These are phyloP conservation scores for Ardeotis arabs DNA, from an alignment of 2,113 vertebrate genomes.

Conservation along the genomic window DNA sequence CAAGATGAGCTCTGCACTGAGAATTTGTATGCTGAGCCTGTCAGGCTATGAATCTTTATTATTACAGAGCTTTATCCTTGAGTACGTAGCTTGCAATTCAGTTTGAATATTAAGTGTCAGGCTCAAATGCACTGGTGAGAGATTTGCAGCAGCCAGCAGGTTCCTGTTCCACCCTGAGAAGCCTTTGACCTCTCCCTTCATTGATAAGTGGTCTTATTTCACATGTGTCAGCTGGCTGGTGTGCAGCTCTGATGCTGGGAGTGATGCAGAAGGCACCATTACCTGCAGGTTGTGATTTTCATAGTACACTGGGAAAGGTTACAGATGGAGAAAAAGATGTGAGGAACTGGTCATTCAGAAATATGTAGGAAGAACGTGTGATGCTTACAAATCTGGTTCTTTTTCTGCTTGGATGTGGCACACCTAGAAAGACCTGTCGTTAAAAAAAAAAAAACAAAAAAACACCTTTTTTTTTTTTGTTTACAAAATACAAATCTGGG, in stretches of 20 bases:
- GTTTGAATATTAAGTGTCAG: slow-evolving; percentile 77
- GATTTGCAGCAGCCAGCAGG: slow-evolving; percentile 48
- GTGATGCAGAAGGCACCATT: background rate
- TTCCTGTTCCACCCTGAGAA: slow-evolving; percentile 11
- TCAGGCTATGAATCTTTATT: slow-evolving; percentile 60
- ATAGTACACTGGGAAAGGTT: background rate
- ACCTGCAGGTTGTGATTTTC: background rate
- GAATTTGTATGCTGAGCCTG: slow-evolving; percentile 60
- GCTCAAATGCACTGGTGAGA: slow-evolving; percentile 33
- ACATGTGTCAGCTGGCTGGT: background rate
- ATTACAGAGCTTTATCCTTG: slow-evolving; percentile 69
- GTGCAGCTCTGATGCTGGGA: background rate
- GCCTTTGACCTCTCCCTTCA: slow-evolving; percentile 26
- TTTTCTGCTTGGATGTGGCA: background rate
- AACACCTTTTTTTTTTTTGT: background rate
- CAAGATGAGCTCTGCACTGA: slow-evolving; percentile 9
- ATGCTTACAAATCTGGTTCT: background rate
- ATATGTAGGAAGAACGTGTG: background rate
- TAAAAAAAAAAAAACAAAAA: background rate
- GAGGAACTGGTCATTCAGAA: background rate
- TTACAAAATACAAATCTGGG: background rate
- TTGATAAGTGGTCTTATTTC: slow-evolving; percentile 54
- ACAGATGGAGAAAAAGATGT: background rate
- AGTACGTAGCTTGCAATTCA: slow-evolving; percentile 54
- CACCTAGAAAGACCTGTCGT: background rate